Evolutionary conservation across 1,140 invertebrate species (phyloP).

Genomic region (Drosophila takahashii): DNA sequence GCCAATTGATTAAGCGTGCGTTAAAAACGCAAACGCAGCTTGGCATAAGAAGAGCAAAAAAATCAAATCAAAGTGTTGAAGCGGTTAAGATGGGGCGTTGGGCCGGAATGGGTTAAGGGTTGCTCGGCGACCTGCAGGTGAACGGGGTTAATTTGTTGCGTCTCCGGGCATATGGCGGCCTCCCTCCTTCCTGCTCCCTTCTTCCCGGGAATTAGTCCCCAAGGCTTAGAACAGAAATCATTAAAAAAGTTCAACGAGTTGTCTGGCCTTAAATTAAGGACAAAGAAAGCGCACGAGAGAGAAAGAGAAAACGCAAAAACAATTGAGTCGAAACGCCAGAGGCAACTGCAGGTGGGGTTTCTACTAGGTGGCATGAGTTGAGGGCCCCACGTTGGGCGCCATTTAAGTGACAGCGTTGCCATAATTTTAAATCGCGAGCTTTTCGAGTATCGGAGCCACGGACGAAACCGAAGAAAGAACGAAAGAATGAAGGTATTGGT

Average conservation of each 20-base stretch:
- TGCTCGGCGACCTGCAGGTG: conserved; percentile 58
- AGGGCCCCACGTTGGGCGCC: conserved; percentile 21
- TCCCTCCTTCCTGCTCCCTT: background rate
- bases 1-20: conserved; percentile 68
- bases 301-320: conserved; percentile 53
- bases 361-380: background rate
- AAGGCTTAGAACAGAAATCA: conserved; percentile 71
- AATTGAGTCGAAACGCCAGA: conserved; percentile 50
- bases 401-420: conserved; percentile 68
- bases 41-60: conserved; percentile 26
- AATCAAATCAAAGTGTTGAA: conserved; percentile 83
- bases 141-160: conserved; percentile 78
- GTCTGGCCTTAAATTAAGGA: conserved; percentile 76
- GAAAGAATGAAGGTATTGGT: conserved; percentile 45
- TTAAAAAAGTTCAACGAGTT: conserved; percentile 66
- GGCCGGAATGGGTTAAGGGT: conserved; percentile 58
- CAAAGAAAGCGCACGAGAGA: conserved; percentile 32
- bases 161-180: conserved; percentile 70
- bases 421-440: conserved; percentile 71
- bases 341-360: conserved; percentile 18
- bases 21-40: conserved; percentile 43
- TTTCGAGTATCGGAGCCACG: conserved; percentile 50
- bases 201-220: conserved; percentile 71
- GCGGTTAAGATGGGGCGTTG: conserved; percentile 62
- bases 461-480: conserved; percentile 22